phyloP scores from a whole-genome alignment of 1,140 invertebrate genomes.

The Pseudoatta argentina region DNA sequence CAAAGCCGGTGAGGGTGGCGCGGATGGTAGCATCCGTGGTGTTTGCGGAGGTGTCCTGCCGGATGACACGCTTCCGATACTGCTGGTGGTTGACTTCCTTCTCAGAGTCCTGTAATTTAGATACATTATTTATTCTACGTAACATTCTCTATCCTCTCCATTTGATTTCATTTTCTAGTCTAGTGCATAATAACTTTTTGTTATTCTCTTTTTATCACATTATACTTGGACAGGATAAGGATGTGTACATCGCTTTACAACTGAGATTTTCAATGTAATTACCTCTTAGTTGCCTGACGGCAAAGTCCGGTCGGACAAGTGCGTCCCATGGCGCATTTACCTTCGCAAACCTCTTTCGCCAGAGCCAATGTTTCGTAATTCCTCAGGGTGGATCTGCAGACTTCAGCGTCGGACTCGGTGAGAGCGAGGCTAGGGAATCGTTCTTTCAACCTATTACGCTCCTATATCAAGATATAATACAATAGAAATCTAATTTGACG shows the following conservation, averaged over 20 bases:
- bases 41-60: constrained; percentile 88
- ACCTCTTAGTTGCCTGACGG: constrained; percentile 86
- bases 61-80: constrained; percentile 85
- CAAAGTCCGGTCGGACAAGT: constrained; percentile 93
- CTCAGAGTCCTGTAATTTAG: constrained; percentile 82
- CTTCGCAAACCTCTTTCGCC: constrained; percentile 93
- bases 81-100: constrained; percentile 86
- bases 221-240: background rate
- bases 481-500: background rate
- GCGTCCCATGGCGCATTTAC: constrained; percentile 93
- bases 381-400: constrained; percentile 91
- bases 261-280: constrained; percentile 25
- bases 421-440: constrained; percentile 93
- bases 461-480: constrained; percentile 86
- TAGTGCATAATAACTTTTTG: background rate
- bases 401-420: constrained; percentile 90
- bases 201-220: background rate
- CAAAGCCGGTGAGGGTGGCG: constrained; percentile 84
- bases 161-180: background rate
- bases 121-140: background rate
- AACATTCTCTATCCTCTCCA: background rate
- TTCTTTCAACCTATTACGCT: constrained; percentile 93
- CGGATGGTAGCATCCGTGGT: constrained; percentile 84
- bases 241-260: background rate
- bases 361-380: constrained; percentile 93